Percentiles rank a stretch among this genome's conserved stretches.
These are phyloP conservation scores for Drosophila willistoni DNA, from an alignment of 1,140 invertebrate genomes.

Conservation along the genomic window DNA sequence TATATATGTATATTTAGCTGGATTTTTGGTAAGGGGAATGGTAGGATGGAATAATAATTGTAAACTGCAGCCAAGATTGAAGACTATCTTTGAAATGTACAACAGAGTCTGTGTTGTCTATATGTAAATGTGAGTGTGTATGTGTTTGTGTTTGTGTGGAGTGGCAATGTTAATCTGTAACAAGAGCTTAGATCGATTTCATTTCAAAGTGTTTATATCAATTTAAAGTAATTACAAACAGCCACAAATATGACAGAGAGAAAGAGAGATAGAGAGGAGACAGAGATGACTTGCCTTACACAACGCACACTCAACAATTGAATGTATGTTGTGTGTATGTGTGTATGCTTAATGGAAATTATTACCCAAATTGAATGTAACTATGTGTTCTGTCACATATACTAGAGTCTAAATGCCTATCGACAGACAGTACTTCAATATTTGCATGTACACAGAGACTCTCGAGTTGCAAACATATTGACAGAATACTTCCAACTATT, in stretches of 20 bases:
- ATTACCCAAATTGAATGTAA: conserved; percentile 57
- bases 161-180: conserved; percentile 75
- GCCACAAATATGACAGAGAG: conserved; percentile 57
- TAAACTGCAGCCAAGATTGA: conserved; percentile 58
- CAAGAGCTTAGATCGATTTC: conserved; percentile 81
- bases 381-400: conserved; percentile 44
- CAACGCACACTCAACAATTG: conserved; percentile 36
- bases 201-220: conserved; percentile 81
- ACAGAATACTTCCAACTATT: conserved; percentile 45
- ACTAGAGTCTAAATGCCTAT: conserved; percentile 1
- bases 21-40: not conserved
- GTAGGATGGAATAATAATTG: conserved; percentile 68
- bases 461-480: conserved; percentile 43
- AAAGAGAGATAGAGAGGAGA: conserved; percentile 26
- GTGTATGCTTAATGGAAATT: conserved; percentile 46
- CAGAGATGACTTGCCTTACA: conserved; percentile 16
- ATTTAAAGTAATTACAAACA: conserved; percentile 81
- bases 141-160: conserved; percentile 42
- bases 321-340: conserved; percentile 28
- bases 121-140: not conserved
- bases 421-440: not conserved
- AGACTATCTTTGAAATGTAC: conserved; percentile 14
- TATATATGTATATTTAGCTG: conserved; percentile 37
- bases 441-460: not conserved
- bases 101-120: not conserved